Base-by-base conservation (phyloP, 2,888 invertebrate genomes). In the Bimastos eiseni region DNA sequence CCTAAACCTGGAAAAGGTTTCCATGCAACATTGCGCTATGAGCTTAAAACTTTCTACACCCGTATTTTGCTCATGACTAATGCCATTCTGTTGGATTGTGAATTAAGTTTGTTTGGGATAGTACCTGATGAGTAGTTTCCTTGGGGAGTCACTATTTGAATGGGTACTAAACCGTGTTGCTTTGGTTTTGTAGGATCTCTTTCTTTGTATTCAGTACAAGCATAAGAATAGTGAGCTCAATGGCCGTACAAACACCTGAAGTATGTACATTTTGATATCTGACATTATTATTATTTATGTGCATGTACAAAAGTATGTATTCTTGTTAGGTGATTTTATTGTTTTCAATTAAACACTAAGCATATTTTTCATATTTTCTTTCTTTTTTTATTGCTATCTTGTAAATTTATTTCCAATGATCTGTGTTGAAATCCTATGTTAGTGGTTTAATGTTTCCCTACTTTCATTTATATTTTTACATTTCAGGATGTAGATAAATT, bases 401-500 rank as follows among this genome's bases (percentile, higher is more conserved):
- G 70, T 15, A 70, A 70, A n/a, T n/a, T 70, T 70, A 30, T 70
- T 70, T 70, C 70, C n/a, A 49, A 24, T 1, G 6, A n/a, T n/a
- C 11, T 70, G n/a, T 70, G 8, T n/a, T 70, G 70, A 70, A 70
- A 49, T 49, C 49, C 24, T 24, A 49, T 24, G 6, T 24, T 49
- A 24, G 30, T 70, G 3, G 30, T 70, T 49, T 49, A 49, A 49
- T 49, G 49, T 49, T 70, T 70, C 11, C 70, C 8, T 70, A 70
- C 70, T 5, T 49, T 24, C 21, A 49, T 84, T 86, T 24, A 34
- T 34, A 36, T 86, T 11, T 86, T 86, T 3, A 34, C 21, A 37
- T 86, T 86, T 86, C 86, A 86, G 86, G 86, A 86, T 86, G 34
- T 86, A 34, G 37, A 86, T 86, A 37, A 37, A 86, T 86, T 86